phyloP scores from a whole-genome alignment of 2,888 invertebrate genomes.

The Scelioninae gen. 2 region DNA sequence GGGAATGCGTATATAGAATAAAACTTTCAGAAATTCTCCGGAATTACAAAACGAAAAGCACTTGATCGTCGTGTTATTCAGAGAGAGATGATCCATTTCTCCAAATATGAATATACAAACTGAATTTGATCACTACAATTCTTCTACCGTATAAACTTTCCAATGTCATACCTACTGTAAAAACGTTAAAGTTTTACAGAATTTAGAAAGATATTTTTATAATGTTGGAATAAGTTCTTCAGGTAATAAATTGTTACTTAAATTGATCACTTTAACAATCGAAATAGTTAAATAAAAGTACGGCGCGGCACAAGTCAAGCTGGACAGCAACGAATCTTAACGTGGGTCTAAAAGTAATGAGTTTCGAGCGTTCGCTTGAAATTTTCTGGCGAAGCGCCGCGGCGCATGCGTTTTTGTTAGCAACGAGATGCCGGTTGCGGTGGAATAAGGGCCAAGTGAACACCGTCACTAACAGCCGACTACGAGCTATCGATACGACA shows the following conservation, averaged over 20 bases:
- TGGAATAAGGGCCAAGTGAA: conserved; percentile 42
- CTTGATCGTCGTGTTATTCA: no score
- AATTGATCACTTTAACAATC: conserved; percentile 15
- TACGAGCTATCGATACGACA: conserved; percentile 59
- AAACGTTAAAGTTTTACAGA: neutral
- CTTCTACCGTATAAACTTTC: conserved; percentile 2
- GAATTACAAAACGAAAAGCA: no score
- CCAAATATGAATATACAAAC: no score
- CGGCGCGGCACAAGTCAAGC: conserved; percentile 76
- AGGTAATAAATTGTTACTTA: neutral
- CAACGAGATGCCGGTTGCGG: conserved; percentile 39
- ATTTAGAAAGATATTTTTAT: no score
- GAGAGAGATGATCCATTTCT: no score
- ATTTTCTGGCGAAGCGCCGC: conserved; percentile 67
- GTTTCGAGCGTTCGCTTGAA: conserved; percentile 61
- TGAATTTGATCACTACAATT: no score
- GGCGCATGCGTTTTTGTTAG: conserved; percentile 72
- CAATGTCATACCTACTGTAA: conserved; percentile 10
- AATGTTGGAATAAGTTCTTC: no score
- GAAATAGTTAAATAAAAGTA: conserved; percentile 66
- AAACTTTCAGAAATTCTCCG: no score
- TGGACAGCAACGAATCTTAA: conserved; percentile 75
- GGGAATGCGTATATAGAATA: no score
- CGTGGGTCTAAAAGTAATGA: conserved; percentile 76
- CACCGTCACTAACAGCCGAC: conserved; percentile 61